These are phyloP conservation scores for Orgyia antiqua DNA, from an alignment of 2,888 invertebrate species.

Conservation along the genomic window DNA sequence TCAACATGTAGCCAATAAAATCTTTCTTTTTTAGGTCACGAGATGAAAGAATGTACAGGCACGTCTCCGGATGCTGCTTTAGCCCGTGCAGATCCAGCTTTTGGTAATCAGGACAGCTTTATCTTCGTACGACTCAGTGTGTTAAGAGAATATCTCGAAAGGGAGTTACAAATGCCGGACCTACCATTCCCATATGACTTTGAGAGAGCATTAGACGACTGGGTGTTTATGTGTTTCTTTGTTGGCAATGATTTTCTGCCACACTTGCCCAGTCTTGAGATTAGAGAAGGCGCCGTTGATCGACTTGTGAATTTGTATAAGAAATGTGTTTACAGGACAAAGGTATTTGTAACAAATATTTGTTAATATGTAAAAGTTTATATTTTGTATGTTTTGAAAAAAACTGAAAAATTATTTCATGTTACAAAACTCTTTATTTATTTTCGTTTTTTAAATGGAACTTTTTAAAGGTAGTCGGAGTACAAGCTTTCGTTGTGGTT, in stretches of 20 bases:
- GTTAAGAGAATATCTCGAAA: slow-evolving; percentile 94
- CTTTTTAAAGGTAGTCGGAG: too few relatives aligned
- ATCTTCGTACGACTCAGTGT: slow-evolving; percentile 97
- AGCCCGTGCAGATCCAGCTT: slow-evolving; percentile 79
- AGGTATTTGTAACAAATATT: too few relatives aligned
- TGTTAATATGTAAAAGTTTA: too few relatives aligned
- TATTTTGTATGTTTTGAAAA: too few relatives aligned
- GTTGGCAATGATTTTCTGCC: slow-evolving; percentile 99
- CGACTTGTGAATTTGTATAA: slow-evolving; percentile 95
- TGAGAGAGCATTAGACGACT: slow-evolving; percentile 97
- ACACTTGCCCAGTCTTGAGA: slow-evolving; percentile 98
- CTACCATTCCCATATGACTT: slow-evolving; percentile 96
- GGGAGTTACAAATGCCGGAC: slow-evolving; percentile 93
- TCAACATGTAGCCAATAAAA: too few relatives aligned
- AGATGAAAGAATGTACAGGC: slow-evolving; percentile 95
- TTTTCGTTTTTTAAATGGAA: too few relatives aligned
- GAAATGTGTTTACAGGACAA: slow-evolving; percentile 95
- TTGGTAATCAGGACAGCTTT: slow-evolving; percentile 88
- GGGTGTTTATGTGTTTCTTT: slow-evolving; percentile 99
- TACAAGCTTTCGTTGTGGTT: too few relatives aligned
- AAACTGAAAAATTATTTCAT: too few relatives aligned
- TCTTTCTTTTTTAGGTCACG: slow-evolving; percentile 83
- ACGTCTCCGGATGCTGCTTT: slow-evolving; percentile 78
- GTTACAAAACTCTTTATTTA: too few relatives aligned
- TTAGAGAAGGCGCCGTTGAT: slow-evolving; percentile 97